A percentile compares a stretch with the other conserved stretches of the same genome.
Evolutionary conservation across 2,888 invertebrate genomes (phyloP).

Genomic region (Aricia artaxerxes): DNA sequence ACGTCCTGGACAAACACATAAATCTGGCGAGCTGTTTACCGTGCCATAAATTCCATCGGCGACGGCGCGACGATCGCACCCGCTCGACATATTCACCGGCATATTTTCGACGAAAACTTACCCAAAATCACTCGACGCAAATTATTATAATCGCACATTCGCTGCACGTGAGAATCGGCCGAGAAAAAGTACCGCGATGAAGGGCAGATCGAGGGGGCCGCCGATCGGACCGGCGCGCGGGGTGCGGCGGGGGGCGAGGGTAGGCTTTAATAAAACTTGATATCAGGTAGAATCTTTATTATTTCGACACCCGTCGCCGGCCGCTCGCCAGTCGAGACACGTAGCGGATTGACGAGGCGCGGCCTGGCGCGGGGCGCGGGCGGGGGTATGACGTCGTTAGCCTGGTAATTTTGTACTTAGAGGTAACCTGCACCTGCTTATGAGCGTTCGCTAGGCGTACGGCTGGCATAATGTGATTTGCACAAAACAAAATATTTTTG

Average conservation of each 20-base stretch:
- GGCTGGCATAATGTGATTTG: too few species aligned
- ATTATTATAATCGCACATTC: not conserved
- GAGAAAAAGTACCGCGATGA: not conserved
- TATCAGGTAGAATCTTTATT: conserved; percentile 24
- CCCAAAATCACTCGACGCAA: not conserved
- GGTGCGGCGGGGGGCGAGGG: not conserved
- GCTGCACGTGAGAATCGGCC: not conserved
- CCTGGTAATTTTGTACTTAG: conserved; percentile 17
- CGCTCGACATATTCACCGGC: not conserved
- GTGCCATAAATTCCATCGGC: conserved; percentile 4
- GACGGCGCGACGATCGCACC: not conserved
- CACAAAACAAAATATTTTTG: not conserved
- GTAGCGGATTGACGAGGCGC: conserved; percentile 5
- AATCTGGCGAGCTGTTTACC: conserved; percentile 10
- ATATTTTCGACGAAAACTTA: not conserved
- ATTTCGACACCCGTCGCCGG: conserved; percentile 29
- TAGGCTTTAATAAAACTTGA: conserved; percentile 27
- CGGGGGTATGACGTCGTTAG: not conserved
- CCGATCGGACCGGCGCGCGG: not conserved
- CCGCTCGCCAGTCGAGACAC: conserved; percentile 19
- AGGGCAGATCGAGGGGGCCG: not conserved
- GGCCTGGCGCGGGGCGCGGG: not conserved
- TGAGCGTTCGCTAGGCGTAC: not conserved
- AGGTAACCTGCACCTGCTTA: not conserved
- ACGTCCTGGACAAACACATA: not conserved